Conservation (phyloP, 1,140 invertebrate species). For the Argopecten irradians region DNA sequence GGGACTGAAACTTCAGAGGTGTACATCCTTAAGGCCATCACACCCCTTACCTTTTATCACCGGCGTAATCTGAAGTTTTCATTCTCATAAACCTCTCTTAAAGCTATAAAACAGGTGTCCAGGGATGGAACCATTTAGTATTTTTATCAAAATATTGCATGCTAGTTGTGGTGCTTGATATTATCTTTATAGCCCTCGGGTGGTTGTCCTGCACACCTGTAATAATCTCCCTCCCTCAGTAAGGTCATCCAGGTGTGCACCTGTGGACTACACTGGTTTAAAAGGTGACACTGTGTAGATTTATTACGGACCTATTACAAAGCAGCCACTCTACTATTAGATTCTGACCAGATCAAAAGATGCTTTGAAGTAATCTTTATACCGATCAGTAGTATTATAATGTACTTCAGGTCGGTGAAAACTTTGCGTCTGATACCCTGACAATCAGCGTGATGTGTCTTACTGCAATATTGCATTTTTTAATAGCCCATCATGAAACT, state of each 20-base stretch:
- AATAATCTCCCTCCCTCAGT: background rate
- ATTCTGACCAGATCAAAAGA: background rate
- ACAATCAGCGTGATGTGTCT: too few relatives aligned
- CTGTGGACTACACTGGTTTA: background rate
- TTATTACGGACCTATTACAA: background rate
- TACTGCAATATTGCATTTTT: too few relatives aligned
- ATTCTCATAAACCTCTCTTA: background rate
- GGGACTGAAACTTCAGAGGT: too few relatives aligned
- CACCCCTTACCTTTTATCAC: too few relatives aligned
- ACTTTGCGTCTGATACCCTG: too few relatives aligned
- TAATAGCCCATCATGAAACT: too few relatives aligned
- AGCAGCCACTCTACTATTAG: background rate
- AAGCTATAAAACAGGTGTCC: background rate
- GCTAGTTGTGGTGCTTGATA: background rate
- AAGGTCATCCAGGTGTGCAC: background rate
- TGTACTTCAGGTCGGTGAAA: too few relatives aligned
- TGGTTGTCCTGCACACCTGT: background rate
- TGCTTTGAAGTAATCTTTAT: background rate
- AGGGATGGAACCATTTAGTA: background rate
- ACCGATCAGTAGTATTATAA: too few relatives aligned
- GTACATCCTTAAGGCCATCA: too few relatives aligned
- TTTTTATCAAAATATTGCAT: constrained; percentile 19
- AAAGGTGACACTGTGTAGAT: background rate
- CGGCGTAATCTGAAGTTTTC: background rate
- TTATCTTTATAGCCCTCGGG: background rate